A percentile compares a stretch with the other conserved stretches of the same genome.
phyloP scores from a whole-genome alignment of 2,797 vertebrate species.

The Rhynchotus rufescens region DNA sequence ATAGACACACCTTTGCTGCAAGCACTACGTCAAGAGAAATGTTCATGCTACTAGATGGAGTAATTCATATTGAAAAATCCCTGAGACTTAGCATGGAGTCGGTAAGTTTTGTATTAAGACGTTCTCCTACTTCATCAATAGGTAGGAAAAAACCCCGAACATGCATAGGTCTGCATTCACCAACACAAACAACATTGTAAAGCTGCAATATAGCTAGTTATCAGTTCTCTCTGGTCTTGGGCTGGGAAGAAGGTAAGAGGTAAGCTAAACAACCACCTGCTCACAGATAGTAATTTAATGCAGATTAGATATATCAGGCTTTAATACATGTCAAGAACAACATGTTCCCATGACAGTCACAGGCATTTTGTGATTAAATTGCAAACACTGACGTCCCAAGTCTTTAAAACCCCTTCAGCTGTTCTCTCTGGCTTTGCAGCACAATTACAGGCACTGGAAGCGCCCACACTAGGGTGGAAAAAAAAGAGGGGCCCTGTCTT shows the following conservation, averaged over 20 bases:
- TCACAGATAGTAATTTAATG: not conserved
- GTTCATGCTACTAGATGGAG: rapidly evolving
- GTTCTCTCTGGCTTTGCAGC: not conserved
- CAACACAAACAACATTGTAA: rapidly evolving
- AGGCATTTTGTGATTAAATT: not conserved
- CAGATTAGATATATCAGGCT: not conserved
- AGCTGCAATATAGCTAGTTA: not conserved
- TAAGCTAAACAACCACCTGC: not conserved
- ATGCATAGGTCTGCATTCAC: not conserved
- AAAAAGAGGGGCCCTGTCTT: not conserved
- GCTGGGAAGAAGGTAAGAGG: not conserved
- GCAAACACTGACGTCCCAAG: not conserved
- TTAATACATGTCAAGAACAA: not conserved
- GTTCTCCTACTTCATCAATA: not conserved
- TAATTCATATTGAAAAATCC: not conserved
- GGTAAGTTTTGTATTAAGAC: not conserved
- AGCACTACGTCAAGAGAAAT: not conserved
- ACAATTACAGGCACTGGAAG: not conserved
- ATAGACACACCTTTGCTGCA: not conserved
- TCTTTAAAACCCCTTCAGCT: not conserved
- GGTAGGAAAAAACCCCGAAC: rapidly evolving
- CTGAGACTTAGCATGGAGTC: not conserved
- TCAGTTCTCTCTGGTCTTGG: not conserved
- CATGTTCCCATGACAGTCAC: not conserved
- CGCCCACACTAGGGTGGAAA: not conserved